These are phyloP conservation scores for Micropoecilia bifurca DNA, from an alignment of 2,797 vertebrate genomes.

Conservation along the genomic window DNA sequence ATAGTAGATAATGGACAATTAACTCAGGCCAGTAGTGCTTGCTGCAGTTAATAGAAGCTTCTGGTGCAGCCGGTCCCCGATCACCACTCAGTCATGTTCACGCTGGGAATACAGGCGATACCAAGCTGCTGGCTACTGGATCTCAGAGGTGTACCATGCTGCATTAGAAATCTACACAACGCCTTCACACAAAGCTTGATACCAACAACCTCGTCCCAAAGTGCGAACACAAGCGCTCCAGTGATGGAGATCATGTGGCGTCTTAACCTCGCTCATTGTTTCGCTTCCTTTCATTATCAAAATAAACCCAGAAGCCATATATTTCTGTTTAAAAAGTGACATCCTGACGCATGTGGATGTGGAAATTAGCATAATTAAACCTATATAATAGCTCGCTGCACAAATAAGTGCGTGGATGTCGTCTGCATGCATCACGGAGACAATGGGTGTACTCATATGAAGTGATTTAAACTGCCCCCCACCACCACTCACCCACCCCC, in stretches of 20 bases:
- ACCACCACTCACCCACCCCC: slow-evolving; percentile 14
- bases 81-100: slow-evolving; percentile 78
- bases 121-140: slow-evolving; percentile 71
- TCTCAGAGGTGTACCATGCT: slow-evolving; percentile 69
- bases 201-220: slow-evolving; percentile 75
- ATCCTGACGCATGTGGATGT: slow-evolving; percentile 44
- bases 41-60: slow-evolving; percentile 76
- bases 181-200: slow-evolving; percentile 75
- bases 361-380: slow-evolving; percentile 78
- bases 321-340: slow-evolving; percentile 59
- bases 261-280: slow-evolving; percentile 79
- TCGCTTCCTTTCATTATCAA: slow-evolving; percentile 73
- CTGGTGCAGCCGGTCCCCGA: slow-evolving; percentile 74
- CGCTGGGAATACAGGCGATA: slow-evolving; percentile 73
- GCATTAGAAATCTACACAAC: slow-evolving; percentile 78
- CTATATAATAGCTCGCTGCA: slow-evolving; percentile 79
- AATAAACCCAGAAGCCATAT: slow-evolving; percentile 71
- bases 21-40: slow-evolving; percentile 72
- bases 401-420: slow-evolving; percentile 74
- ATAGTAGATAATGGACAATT: slow-evolving; percentile 83
- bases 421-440: slow-evolving; percentile 71
- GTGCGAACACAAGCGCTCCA: slow-evolving; percentile 74
- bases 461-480: slow-evolving; percentile 80
- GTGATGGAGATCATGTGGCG: slow-evolving; percentile 56
- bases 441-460: slow-evolving; percentile 71